Conservation (phyloP, 2,888 invertebrate genomes). For the Macaria liturata region DNA sequence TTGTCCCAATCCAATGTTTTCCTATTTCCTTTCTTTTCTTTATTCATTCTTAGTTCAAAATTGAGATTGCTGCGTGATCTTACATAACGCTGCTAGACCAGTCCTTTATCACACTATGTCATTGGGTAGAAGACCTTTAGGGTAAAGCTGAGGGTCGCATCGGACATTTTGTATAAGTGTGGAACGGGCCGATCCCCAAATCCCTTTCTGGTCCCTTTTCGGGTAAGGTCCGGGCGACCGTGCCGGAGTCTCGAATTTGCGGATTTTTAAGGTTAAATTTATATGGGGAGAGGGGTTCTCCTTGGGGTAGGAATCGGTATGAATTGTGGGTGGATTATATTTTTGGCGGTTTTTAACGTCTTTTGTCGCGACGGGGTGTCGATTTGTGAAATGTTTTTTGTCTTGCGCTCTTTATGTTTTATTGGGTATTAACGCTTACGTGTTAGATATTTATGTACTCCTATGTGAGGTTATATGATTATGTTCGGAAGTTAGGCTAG, state of each 20-base stretch:
- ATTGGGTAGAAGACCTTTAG: conserved; percentile 65
- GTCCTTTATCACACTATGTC: too few species aligned
- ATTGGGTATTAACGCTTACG: conserved; percentile 7
- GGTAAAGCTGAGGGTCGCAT: conserved; percentile 64
- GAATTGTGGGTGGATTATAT: conserved; percentile 41
- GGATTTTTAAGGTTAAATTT: conserved; percentile 84
- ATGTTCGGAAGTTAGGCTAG: too few species aligned
- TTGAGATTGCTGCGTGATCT: too few species aligned
- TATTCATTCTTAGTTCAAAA: too few species aligned
- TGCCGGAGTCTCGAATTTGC: conserved; percentile 78
- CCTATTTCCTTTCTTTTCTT: too few species aligned
- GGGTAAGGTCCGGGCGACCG: conserved; percentile 72
- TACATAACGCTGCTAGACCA: too few species aligned
- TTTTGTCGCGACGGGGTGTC: conserved; percentile 30
- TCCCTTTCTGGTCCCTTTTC: conserved; percentile 81
- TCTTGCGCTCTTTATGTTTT: conserved; percentile 18
- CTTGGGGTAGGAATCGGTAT: conserved; percentile 29
- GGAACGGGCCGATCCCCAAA: conserved; percentile 77
- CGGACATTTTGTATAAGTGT: conserved; percentile 83
- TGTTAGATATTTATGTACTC: too few species aligned
- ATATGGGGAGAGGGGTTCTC: conserved; percentile 61
- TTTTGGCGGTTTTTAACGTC: conserved; percentile 34
- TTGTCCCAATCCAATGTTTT: too few species aligned
- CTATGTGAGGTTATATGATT: too few species aligned
- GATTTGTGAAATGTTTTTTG: conserved; percentile 25